Percentiles rank a stretch among this genome's conserved stretches.
Evolutionary conservation across 2,888 invertebrate genomes (phyloP).

Genomic region (Choristoneura rosaceana): DNA sequence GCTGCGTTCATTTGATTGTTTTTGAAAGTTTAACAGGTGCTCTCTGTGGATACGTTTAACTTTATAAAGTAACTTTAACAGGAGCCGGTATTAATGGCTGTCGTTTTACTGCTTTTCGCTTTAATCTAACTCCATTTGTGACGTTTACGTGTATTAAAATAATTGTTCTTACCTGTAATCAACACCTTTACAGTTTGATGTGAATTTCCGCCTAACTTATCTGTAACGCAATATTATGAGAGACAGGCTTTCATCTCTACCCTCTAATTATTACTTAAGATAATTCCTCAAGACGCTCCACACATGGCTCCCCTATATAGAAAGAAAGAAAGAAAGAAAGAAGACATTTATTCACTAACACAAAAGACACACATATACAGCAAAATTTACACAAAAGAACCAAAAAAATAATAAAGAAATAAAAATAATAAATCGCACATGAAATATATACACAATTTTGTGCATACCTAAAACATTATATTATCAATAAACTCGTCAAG

Average conservation of each 20-base stretch:
- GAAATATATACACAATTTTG: no score
- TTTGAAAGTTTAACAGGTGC: slow-evolving; percentile 50
- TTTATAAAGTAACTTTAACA: slow-evolving; percentile 40
- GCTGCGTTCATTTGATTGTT: slow-evolving; percentile 52
- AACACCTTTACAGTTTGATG: slow-evolving; percentile 17
- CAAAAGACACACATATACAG: no score
- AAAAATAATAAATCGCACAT: no score
- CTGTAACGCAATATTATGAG: slow-evolving; percentile 47
- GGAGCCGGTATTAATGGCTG: slow-evolving; percentile 28
- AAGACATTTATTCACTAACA: no score
- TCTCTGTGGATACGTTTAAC: slow-evolving; percentile 35
- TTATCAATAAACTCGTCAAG: slow-evolving; percentile 45
- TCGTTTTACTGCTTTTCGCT: slow-evolving; percentile 9
- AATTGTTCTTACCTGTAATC: slow-evolving; percentile 21
- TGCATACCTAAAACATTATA: slow-evolving; percentile 31
- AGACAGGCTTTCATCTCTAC: slow-evolving; percentile 35
- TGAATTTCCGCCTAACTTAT: slow-evolving; percentile 39
- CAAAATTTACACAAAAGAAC: no score
- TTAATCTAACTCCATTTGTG: slow-evolving; percentile 7
- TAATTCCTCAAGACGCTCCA: slow-evolving; percentile 47
- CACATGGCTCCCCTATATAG: slow-evolving; percentile 38
- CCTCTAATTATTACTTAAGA: slow-evolving; percentile 52
- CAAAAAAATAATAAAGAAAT: no score
- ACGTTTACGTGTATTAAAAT: background rate
- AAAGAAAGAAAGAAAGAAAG: no score